A percentile compares a stretch with the other conserved stretches of the same genome.
Evolutionary conservation across 2,888 invertebrate species (phyloP).

Genomic region (Diachrysia chrysitis): DNA sequence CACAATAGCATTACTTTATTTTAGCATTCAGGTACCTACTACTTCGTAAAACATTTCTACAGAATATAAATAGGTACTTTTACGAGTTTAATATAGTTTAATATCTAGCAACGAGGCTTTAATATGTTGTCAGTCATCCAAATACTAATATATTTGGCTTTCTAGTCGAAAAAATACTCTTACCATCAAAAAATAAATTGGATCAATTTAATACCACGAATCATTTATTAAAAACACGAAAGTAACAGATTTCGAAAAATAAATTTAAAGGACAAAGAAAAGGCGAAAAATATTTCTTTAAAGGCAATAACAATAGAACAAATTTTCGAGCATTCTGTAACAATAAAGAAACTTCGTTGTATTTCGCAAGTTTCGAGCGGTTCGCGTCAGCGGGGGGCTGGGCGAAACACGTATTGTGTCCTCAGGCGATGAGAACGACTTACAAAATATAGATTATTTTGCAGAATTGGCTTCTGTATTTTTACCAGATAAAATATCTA

Average conservation of each 20-base stretch:
- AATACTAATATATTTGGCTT: slow-evolving; percentile 20
- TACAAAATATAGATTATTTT: slow-evolving; percentile 43
- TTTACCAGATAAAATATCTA: too few species aligned
- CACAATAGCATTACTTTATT: neutral
- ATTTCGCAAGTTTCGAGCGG: slow-evolving; percentile 46
- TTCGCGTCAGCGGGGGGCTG: slow-evolving; percentile 39
- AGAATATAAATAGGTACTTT: too few species aligned
- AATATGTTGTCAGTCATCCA: slow-evolving; percentile 34
- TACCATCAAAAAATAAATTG: neutral
- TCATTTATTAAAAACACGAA: neutral
- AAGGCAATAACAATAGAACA: slow-evolving; percentile 36
- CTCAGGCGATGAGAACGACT: slow-evolving; percentile 28
- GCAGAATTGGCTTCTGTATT: slow-evolving; percentile 16
- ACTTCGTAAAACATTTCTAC: too few species aligned
- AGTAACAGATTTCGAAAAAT: neutral
- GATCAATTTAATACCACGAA: neutral
- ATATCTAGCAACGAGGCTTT: neutral
- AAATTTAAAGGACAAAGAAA: neutral
- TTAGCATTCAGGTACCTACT: neutral
- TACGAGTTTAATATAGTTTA: neutral
- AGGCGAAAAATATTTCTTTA: slow-evolving; percentile 14
- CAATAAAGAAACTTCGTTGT: slow-evolving; percentile 25
- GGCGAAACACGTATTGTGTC: slow-evolving; percentile 34
- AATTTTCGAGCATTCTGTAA: slow-evolving; percentile 21
- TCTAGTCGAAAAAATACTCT: slow-evolving; percentile 20